Base-by-base conservation (phyloP, 2,888 invertebrate species). In the Boloria euphrosyne region DNA sequence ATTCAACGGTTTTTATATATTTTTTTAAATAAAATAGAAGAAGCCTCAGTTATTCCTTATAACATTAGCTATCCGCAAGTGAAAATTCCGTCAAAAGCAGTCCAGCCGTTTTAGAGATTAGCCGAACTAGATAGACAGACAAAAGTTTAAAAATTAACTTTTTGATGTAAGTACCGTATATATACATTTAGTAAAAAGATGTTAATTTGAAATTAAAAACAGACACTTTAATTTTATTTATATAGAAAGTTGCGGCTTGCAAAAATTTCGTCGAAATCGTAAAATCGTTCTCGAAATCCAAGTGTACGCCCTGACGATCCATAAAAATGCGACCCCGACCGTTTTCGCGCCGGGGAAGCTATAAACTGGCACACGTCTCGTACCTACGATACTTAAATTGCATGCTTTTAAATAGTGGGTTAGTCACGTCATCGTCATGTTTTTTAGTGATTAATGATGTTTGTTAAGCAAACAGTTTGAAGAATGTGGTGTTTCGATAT, bases 261-360 rank as follows among this genome's bases (percentile, higher is more conserved):
- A 47, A 62, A 68, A 66, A 69, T 68, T 66, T 50, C 57, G 57
- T 5, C 57, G 52, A 62, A 69, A 71, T 68, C 62, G 62, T 54
- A 27, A 63, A 66, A 49, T 54, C 44, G 60, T 68, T 73, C 64
- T 51, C 59, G 66, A 67, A 66, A 69, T 22, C 46, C 27, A 49
- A 49, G 6, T 16, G 31, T 38, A 49, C 47, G n/a, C 16, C 16
- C 58, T 58, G 59, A 58, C 27, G 57, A 31, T 50, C 44, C 57
- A 64, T 64, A 64, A 64, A 64, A 64, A 55, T 46, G 13, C 44
- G 55, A 57, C 44, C 55, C 43, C 44, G 44, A 64, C 57, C 43
- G 16, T 51, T 44, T 61, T 61, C 43, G 50, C 57, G 57, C 51
- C 43, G 13, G 51, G 27, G 44, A 46, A 16, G 51, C 38, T 22